Evolutionary conservation across 2,888 invertebrate genomes (phyloP).

Genomic region (Rhagonycha fulva): DNA sequence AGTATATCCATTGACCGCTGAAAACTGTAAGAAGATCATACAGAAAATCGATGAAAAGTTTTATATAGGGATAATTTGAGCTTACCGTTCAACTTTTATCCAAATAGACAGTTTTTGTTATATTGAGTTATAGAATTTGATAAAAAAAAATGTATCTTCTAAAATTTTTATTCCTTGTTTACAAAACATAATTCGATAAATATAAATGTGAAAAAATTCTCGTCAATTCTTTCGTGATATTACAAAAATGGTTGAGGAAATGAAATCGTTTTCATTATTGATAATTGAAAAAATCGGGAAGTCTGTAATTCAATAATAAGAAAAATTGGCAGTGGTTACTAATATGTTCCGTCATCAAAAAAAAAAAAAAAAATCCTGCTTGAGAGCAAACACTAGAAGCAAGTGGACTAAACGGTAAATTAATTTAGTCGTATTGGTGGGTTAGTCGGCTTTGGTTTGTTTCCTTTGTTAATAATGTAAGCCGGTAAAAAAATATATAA

Average conservation of each 20-base stretch:
- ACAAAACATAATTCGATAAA: background rate
- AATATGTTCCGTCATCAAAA: background rate
- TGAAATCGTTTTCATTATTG: background rate
- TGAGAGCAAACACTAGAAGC: background rate
- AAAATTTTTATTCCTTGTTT: background rate
- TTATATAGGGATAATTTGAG: background rate
- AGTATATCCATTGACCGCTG: background rate
- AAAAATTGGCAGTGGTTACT: background rate
- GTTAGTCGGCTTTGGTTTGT: background rate
- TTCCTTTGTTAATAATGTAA: background rate
- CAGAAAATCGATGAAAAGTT: background rate
- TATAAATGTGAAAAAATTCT: background rate
- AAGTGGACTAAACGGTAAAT: background rate
- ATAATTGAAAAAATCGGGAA: background rate
- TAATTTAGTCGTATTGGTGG: background rate
- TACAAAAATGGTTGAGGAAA: background rate
- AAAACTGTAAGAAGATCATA: background rate
- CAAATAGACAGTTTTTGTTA: background rate
- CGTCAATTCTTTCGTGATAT: background rate
- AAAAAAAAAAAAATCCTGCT: background rate
- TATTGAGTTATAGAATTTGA: background rate
- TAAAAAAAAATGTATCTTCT: background rate
- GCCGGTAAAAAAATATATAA: background rate
- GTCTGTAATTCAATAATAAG: background rate
- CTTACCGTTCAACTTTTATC: background rate